Base-by-base conservation (phyloP, 2,888 invertebrate genomes). In the Stictocephala bisonia region DNA sequence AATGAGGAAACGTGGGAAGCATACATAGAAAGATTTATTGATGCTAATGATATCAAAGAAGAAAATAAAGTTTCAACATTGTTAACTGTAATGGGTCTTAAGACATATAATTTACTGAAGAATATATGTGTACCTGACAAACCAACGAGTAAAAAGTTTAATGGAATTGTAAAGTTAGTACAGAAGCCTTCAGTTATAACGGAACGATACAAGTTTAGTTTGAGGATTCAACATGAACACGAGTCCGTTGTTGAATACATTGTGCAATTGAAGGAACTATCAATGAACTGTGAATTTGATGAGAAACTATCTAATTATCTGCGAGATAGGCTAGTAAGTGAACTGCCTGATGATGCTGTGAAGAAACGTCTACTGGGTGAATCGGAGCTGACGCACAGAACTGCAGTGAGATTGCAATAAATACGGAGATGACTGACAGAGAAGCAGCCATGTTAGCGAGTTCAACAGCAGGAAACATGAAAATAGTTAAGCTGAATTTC, bases 21-120 rank as follows among this genome's bases (percentile, higher is more conserved):
- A 27, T 68, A 48, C 22, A 68, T 68, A 6, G 68, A 68, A 11
- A 40, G 35, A 20, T 15, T 18, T 66, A 41, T 35, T 13, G 22
- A 66, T 41, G 26, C 41, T n/a, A 66, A 66, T 41, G 66, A 66
- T 15, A 66, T 66, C 15, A 66, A 66, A 41, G 24, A 44, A n/a
- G 66, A 66, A 22, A 66, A 66, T 15, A 40, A 41, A 22, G 44
- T 66, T 20, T 20, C 22, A 6, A 66, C 22, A 7, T 44, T 66
- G 27, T 66, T 66, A 24, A 44, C 44, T 22, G 48, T 66, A 22
- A 66, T 66, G 66, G 66, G 66, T 9, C 66, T 66, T n/a, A 66
- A 66, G 27, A 69, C 31, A 18, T 69, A 51, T 22, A 69, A 69
- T 53, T 51, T 69, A 53, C 31, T 69, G 15, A 69, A 69, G 29